phyloP scores from a whole-genome alignment of 2,113 vertebrate genomes.

The Callorhinus ursinus region DNA sequence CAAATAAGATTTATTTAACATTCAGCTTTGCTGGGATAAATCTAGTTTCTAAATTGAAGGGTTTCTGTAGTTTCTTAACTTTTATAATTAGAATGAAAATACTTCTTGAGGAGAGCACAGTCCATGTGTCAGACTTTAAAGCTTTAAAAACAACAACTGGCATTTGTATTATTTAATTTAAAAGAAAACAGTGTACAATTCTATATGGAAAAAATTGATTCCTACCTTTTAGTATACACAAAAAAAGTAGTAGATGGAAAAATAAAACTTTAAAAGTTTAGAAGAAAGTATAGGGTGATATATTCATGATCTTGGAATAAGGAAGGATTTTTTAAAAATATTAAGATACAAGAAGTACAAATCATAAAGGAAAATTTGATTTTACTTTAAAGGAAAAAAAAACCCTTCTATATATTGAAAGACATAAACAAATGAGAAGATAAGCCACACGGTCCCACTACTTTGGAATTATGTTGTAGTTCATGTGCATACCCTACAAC shows the following conservation, averaged over 20 bases:
- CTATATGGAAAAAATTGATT: conserved; percentile 29
- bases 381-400: conserved; percentile 29
- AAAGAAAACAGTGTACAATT: not conserved
- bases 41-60: not conserved
- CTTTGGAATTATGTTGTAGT: not conserved
- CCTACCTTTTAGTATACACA: not conserved
- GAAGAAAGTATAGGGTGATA: conserved; percentile 1
- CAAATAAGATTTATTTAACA: conserved; percentile 25
- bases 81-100: conserved; percentile 49
- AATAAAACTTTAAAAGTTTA: conserved; percentile 28
- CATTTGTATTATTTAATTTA: conserved; percentile 40
- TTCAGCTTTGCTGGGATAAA: conserved; percentile 41
- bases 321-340: conserved; percentile 13
- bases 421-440: conserved; percentile 21
- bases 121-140: conserved; percentile 11
- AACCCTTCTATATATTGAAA: not conserved
- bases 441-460: not conserved
- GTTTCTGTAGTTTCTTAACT: conserved; percentile 30
- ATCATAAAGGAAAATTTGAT: not conserved
- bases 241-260: conserved; percentile 9
- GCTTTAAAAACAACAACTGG: not conserved
- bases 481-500: not conserved
- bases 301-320: conserved; percentile 21
- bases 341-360: not conserved
- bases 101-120: not conserved